Percentiles rank a stretch among this genome's conserved stretches.
Conservation (phyloP, 2,797 vertebrate genomes). For the Peromyscus aztecus region DNA sequence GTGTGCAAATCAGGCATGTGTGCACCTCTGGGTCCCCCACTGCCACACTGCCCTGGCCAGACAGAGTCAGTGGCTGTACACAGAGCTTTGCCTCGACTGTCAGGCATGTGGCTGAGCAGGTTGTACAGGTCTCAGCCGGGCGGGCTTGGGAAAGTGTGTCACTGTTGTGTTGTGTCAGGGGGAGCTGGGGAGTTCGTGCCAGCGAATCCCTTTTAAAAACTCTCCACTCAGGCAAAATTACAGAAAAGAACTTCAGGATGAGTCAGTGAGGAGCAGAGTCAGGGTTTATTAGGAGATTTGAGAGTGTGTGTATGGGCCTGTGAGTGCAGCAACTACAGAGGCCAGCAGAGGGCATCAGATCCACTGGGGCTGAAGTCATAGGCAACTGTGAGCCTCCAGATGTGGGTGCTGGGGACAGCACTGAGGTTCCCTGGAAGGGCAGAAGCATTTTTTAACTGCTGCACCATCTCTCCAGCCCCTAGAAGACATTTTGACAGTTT, state of each 20-base stretch:
- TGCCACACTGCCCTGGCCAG: fast-evolving
- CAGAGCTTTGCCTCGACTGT: fast-evolving
- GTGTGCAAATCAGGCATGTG: neutral
- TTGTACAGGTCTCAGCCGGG: neutral
- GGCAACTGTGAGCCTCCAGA: neutral
- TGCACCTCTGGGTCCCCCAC: neutral
- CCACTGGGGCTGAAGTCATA: neutral
- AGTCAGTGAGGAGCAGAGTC: neutral
- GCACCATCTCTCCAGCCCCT: neutral
- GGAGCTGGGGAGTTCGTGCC: neutral
- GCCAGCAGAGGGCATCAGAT: neutral
- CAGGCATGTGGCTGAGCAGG: neutral
- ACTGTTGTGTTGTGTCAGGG: neutral
- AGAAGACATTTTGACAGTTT: neutral
- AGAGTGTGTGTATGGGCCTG: neutral
- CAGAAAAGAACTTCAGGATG: neutral
- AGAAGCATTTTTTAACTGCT: neutral
- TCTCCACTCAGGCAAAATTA: neutral
- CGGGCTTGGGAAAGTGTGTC: too few species aligned
- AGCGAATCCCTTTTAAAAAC: neutral
- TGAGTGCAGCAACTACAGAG: neutral
- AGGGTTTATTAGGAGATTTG: neutral
- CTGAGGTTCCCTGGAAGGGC: neutral
- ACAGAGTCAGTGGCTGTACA: too few species aligned
- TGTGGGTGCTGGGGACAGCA: neutral